Evolutionary conservation across 2,113 vertebrate species (phyloP).

Genomic region (Ciconia boyciana): DNA sequence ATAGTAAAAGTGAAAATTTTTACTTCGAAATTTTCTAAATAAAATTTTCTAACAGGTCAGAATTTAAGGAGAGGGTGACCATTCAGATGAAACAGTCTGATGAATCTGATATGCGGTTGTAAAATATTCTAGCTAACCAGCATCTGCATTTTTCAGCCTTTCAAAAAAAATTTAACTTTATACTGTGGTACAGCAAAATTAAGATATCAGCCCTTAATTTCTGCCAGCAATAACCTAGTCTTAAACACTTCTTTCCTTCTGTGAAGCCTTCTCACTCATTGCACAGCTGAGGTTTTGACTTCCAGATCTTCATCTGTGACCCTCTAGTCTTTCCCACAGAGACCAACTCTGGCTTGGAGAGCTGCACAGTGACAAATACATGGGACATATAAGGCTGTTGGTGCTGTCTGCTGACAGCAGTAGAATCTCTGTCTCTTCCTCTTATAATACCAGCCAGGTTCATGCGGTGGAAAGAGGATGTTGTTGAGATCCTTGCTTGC

Average conservation of each 20-base stretch:
- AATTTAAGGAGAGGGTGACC: accelerated
- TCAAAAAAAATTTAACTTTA: background rate
- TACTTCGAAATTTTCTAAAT: background rate
- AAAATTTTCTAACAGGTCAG: background rate
- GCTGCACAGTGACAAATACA: background rate
- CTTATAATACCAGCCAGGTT: background rate
- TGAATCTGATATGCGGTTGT: background rate
- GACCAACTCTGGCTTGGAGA: background rate
- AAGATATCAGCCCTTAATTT: background rate
- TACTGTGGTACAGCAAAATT: background rate
- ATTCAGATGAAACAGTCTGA: background rate
- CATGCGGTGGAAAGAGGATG: background rate
- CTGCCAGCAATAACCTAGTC: background rate
- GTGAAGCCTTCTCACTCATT: background rate
- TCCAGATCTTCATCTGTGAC: background rate
- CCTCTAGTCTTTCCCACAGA: background rate
- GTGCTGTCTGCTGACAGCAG: background rate
- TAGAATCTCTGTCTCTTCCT: background rate
- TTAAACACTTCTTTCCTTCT: background rate
- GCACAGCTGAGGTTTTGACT: background rate
- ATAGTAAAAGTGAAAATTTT: background rate
- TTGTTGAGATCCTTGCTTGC: background rate
- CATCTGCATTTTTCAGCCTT: background rate
- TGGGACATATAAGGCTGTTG: background rate
- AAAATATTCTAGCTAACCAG: background rate